Evolutionary conservation across 1,140 invertebrate genomes (phyloP), one percentile per base, ranked within the genome.

Genomic region (Adoxophyes honmai): DNA sequence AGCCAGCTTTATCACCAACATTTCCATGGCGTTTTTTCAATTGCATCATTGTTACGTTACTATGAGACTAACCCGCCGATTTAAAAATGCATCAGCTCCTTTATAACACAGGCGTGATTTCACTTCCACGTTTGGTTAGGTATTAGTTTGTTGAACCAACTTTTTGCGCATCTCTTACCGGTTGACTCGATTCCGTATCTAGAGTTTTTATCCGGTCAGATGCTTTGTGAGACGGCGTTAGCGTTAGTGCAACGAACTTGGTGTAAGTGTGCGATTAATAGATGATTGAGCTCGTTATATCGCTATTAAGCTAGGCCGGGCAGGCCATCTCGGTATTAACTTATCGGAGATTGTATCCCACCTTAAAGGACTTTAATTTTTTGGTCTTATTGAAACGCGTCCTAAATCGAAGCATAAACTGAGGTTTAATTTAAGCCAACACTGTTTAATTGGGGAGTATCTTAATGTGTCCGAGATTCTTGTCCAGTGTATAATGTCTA

Each of bases 151-250:
- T 78, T 80, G 79, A 82, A 82, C 79, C 54, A 53, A 52, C 59
- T 78, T 82, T 82, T 82, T 82, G 68, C 73, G 70, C 60, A 60
- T 42, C 61, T 54, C 57, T 66, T 70, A 71, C 70, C 72, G 73
- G 70, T 80, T 38, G 38, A 48, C 14, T 38, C 34, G 35, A 55
- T 36, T 33, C 16, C 52, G 21, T 57, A 60, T 60, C 54, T 53
- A 36, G 38, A 28, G 34, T 57, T 58, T 66, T 70, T 70, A 61
- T 69, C 57, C 64, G 60, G 21, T 52, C 55, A 48, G 37, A 39
- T 28, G 57, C 59, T 72, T 68, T 74, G 66, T 38, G 18, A 28
- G 21, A 28, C 21, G 21, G 21, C 6, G 21, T 28, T 28, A 28
- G 21, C 21, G 21, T 54, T 56, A 61, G 59, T 55, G 48, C 33